Evolutionary conservation across 1,140 invertebrate species (phyloP), one percentile per base, ranked within the genome.

Genomic region (Brachionus rotundiformis): DNA sequence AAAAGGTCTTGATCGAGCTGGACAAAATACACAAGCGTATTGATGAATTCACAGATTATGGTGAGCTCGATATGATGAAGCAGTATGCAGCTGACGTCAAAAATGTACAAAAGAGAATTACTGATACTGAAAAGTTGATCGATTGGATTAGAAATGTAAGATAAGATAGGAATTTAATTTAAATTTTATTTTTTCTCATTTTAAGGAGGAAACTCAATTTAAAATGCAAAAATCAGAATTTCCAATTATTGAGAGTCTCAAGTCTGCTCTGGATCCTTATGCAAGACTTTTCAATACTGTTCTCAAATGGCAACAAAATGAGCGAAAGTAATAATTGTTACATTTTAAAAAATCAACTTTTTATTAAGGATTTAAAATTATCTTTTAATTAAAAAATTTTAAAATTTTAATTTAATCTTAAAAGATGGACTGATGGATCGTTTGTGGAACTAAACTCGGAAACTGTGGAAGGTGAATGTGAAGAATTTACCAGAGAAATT

Each of bases 381-480:
- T n/a, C n/a, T n/a, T n/a, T n/a, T n/a, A n/a, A n/a, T n/a, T n/a
- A n/a, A n/a, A n/a, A n/a, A n/a, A n/a, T n/a, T n/a, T n/a, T n/a
- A n/a, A n/a, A 92, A 95, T 84, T 93, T 92, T 87, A 92, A 95
- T 84, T 90, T 91, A 68, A 93, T 93, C 84, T 93, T 86, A 88
- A 90, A 77, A 81, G 82, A 41, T 91, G 90, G 90, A 87, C 87
- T 54, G 88, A 90, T 85, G 90, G 94, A 23, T 91, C 94, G 3
- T 95, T 97, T 86, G 85, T 88, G 65, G 91, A 90, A 8, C 88
- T 98, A 73, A 92, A 96, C 87, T 92, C 94, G 1, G 93, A 95
- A 81, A 90, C 91, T 83, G 92, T 98, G 75, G 90, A 91, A 31
- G 93, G 93, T 81, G 88, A 89, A 77, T 85, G 88, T 13, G 84